phyloP scores from a whole-genome alignment of 2,797 vertebrate genomes.

The Coregonus ussuriensis region DNA sequence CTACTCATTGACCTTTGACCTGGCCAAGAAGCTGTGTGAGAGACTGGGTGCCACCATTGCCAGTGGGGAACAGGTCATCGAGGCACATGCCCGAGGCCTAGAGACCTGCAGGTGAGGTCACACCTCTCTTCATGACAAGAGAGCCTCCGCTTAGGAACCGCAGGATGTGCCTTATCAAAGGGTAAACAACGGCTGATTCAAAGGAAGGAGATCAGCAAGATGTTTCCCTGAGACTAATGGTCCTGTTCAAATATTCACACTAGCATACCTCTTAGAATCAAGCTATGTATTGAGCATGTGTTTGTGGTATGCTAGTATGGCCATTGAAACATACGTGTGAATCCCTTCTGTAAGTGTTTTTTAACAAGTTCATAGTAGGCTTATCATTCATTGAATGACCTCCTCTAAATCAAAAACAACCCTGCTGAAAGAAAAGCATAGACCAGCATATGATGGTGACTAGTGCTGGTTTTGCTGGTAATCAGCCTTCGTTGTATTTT shows the following conservation, averaged over 20 bases:
- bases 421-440: no score
- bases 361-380: background rate
- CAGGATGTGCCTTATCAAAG: background rate
- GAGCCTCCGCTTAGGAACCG: background rate
- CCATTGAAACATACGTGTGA: background rate
- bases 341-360: background rate
- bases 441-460: no score
- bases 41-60: conserved; percentile 76
- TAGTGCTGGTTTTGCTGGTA: no score
- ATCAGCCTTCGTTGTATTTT: no score
- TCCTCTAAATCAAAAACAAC: background rate
- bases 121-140: background rate
- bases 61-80: conserved; percentile 66
- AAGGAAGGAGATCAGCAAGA: background rate
- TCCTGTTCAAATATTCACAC: no score
- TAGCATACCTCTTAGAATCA: no score
- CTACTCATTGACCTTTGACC: conserved; percentile 74
- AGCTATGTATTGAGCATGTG: no score
- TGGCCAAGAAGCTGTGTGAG: conserved; percentile 75
- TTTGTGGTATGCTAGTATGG: no score
- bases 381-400: background rate
- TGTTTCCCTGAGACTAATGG: no score
- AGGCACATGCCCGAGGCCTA: conserved; percentile 67
- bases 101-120: conserved; percentile 90
- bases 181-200: background rate